Evolutionary conservation across 2,113 vertebrate genomes (phyloP).

Genomic region (Montifringilla adamsi): DNA sequence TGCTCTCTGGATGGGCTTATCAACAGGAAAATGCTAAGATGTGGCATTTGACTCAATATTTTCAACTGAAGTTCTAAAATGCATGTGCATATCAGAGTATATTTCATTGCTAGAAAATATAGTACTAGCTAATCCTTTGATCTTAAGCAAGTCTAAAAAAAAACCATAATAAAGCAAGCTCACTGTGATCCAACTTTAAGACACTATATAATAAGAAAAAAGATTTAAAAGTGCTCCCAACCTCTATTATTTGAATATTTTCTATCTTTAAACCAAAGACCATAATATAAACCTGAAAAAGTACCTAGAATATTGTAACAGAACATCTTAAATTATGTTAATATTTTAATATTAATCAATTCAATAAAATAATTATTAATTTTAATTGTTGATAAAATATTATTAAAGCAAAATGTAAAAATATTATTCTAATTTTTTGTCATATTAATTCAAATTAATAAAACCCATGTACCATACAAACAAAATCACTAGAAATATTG

Average conservation of each 20-base stretch:
- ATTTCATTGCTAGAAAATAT: neutral
- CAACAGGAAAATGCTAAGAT: neutral
- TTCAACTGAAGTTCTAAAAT: neutral
- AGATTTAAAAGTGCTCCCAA: accelerated
- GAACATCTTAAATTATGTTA: neutral
- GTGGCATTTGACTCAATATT: neutral
- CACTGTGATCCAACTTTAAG: neutral
- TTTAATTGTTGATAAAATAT: neutral
- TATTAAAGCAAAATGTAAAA: accelerated
- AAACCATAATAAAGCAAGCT: neutral
- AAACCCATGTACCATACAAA: neutral
- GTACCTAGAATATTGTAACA: neutral
- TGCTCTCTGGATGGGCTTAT: neutral
- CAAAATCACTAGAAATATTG: neutral
- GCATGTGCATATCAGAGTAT: neutral
- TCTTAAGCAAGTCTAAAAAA: neutral
- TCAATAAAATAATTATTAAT: neutral
- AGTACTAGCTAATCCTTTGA: neutral
- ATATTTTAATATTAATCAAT: neutral
- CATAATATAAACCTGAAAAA: neutral
- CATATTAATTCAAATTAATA: neutral
- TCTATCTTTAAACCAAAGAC: neutral
- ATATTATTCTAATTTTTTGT: neutral
- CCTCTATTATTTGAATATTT: neutral
- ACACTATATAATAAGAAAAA: neutral